These are phyloP conservation scores for Diplodus puntazzo DNA, from an alignment of 2,797 vertebrate genomes.

Conservation along the genomic window DNA sequence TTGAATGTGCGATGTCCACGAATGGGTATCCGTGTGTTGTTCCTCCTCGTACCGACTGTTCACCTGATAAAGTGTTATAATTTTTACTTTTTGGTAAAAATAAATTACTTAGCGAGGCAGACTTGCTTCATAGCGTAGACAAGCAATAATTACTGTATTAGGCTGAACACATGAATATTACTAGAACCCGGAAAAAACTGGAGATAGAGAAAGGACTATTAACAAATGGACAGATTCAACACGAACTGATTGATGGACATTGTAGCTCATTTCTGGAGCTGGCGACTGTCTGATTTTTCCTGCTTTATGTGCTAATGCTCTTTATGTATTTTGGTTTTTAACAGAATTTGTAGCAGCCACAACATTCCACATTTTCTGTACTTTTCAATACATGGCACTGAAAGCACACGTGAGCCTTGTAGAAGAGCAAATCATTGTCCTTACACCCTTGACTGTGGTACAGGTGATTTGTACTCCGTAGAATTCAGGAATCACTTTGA, in stretches of 20 bases:
- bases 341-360: conserved; percentile 73
- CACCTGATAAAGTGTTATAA: conserved; percentile 61
- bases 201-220: conserved; percentile 8
- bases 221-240: conserved; percentile 20
- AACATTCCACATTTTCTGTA: conserved; percentile 34
- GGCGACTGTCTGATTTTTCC: conserved; percentile 15
- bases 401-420: conserved; percentile 25
- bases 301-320: conserved; percentile 59
- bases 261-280: conserved; percentile 25
- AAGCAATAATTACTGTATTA: conserved; percentile 80
- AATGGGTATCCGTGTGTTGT: conserved; percentile 38
- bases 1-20: conserved; percentile 29
- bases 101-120: conserved; percentile 61
- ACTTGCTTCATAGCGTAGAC: conserved; percentile 82
- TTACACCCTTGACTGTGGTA: background rate
- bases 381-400: conserved; percentile 12
- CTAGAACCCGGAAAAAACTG: conserved; percentile 27
- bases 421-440: conserved; percentile 4
- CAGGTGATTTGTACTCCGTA: background rate
- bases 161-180: conserved; percentile 52
- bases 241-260: conserved; percentile 33
- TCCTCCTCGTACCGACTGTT: conserved; percentile 63
- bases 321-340: conserved; percentile 58
- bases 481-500: conserved; percentile 44
- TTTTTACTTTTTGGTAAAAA: conserved; percentile 77